Percentiles rank a stretch among this genome's conserved stretches.
Conservation (phyloP, 2,888 invertebrate genomes). For the Malthinus flaveolus region DNA sequence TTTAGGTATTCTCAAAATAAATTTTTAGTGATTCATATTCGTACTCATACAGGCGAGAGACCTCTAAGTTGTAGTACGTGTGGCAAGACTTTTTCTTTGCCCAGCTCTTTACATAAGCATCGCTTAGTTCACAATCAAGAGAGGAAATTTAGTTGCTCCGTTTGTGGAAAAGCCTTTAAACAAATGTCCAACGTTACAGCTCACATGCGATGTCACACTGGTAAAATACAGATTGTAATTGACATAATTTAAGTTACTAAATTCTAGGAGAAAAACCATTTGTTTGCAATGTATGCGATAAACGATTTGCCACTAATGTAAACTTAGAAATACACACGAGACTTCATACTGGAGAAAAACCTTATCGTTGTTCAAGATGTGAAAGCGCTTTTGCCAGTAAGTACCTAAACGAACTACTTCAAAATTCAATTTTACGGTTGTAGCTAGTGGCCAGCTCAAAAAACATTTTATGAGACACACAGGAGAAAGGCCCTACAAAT, state of each 20-base stretch:
- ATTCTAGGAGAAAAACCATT: conserved; percentile 45
- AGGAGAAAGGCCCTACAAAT: conserved; percentile 51
- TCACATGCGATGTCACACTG: conserved; percentile 49
- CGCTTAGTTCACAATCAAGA: conserved; percentile 45
- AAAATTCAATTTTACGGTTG: conserved; percentile 23
- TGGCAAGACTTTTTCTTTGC: conserved; percentile 48
- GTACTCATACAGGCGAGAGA: conserved; percentile 51
- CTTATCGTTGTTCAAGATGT: conserved; percentile 47
- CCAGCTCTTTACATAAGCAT: conserved; percentile 51
- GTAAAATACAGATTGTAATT: conserved; percentile 31
- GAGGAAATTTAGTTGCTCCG: conserved; percentile 46
- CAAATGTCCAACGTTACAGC: conserved; percentile 49
- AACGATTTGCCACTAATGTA: conserved; percentile 45
- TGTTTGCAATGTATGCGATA: conserved; percentile 48
- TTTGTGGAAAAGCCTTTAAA: conserved; percentile 50
- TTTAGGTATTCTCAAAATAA: conserved; percentile 49
- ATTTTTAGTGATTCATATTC: conserved; percentile 46
- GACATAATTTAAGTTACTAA: no score
- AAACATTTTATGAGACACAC: conserved; percentile 51
- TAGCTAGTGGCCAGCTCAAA: conserved; percentile 49
- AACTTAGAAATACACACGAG: conserved; percentile 49
- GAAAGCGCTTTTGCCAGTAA: conserved; percentile 49
- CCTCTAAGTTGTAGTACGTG: conserved; percentile 52
- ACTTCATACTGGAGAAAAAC: conserved; percentile 50
- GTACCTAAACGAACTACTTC: conserved; percentile 18